phyloP scores from a whole-genome alignment of 2,113 vertebrate genomes.

The Thamnophis sirtalis region DNA sequence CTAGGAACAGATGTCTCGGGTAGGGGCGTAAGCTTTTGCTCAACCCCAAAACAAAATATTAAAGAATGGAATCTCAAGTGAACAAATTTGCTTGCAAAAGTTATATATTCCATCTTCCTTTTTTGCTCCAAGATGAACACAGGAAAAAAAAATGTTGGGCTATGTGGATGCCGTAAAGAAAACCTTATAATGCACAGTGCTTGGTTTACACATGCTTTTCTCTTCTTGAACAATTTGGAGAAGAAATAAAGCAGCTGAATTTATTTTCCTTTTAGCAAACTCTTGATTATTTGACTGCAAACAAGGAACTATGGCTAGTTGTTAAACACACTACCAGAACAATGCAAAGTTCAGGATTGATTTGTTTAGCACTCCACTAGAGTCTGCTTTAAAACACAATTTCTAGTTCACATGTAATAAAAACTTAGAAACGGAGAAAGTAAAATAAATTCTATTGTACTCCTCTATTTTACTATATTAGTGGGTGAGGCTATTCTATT shows the following conservation, averaged over 20 bases:
- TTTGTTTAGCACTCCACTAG: not conserved
- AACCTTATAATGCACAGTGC: not conserved
- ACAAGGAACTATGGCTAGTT: not conserved
- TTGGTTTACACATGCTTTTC: not conserved
- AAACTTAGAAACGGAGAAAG: not conserved
- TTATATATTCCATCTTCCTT: not conserved
- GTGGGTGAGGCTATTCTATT: not conserved
- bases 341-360: not conserved
- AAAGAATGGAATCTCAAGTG: not conserved
- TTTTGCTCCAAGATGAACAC: not conserved
- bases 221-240: not conserved
- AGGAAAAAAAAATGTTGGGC: not conserved
- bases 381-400: not conserved
- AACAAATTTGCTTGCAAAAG: not conserved
- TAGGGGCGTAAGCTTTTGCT: not conserved
- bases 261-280: not conserved
- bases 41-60: not conserved
- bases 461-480: not conserved
- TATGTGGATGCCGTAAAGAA: not conserved
- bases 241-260: not conserved
- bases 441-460: not conserved
- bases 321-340: not conserved
- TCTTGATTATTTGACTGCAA: not conserved
- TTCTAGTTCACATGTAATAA: not conserved
- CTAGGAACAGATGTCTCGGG: not conserved